Conservation (phyloP, 2,113 vertebrate genomes). For the Daboia siamensis region DNA sequence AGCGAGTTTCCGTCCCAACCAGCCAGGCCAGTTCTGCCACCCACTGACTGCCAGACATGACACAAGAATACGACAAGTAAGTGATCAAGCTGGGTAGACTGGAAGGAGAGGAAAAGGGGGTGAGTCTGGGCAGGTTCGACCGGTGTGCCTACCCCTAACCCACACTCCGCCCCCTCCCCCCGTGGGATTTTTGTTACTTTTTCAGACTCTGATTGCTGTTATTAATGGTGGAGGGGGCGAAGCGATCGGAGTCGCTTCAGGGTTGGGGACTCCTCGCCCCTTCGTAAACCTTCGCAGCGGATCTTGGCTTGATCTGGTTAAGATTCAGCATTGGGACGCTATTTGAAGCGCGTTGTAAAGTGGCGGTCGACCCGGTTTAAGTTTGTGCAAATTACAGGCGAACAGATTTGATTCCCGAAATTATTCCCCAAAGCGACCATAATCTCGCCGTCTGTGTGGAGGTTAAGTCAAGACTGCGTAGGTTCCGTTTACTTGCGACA, state of each 20-base stretch:
- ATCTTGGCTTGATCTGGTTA: not conserved
- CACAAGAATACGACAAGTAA: slow-evolving; percentile 99
- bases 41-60: slow-evolving; percentile 79
- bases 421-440: not conserved
- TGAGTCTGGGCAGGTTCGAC: slow-evolving; percentile 36
- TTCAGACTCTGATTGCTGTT: not conserved
- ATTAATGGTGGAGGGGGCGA: not conserved
- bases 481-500: not conserved
- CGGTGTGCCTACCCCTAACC: slow-evolving; percentile 20
- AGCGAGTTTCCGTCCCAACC: slow-evolving; percentile 90
- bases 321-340: too few relatives aligned
- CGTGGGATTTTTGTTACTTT: not conserved
- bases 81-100: slow-evolving; percentile 54
- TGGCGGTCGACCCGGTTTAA: not conserved
- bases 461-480: too few relatives aligned
- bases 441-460: not conserved
- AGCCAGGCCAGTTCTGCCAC: slow-evolving; percentile 96
- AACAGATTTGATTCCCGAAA: not conserved
- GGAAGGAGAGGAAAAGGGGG: not conserved
- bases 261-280: not conserved
- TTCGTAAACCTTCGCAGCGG: not conserved
- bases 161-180: not conserved
- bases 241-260: not conserved
- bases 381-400: not conserved
- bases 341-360: not conserved